A percentile compares a stretch with the other conserved stretches of the same genome.
These are phyloP conservation scores for Plecotus auritus DNA, from an alignment of 2,113 vertebrate species.

Conservation along the genomic window DNA sequence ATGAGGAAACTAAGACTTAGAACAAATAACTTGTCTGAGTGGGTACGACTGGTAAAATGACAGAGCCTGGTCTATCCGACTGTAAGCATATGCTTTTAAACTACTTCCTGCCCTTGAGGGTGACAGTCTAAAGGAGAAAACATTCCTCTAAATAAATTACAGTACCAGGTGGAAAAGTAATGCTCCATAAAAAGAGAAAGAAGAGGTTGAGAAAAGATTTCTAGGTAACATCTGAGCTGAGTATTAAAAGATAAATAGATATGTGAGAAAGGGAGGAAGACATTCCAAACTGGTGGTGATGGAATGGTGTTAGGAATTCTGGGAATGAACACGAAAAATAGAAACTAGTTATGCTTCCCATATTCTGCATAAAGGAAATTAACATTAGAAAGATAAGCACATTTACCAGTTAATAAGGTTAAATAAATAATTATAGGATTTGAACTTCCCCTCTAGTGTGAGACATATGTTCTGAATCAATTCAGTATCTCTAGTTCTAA, in stretches of 20 bases:
- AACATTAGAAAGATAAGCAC: not conserved
- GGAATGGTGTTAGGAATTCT: not conserved
- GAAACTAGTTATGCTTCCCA: not conserved
- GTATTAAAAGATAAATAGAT: not conserved
- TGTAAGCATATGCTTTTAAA: not conserved
- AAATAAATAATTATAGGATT: conserved; percentile 16
- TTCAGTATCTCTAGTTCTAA: not conserved
- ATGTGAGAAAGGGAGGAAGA: not conserved
- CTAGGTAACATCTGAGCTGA: not conserved
- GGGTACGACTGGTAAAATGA: not conserved
- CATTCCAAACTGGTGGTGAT: not conserved
- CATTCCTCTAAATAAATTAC: not conserved
- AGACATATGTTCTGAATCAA: not conserved
- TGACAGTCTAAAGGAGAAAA: not conserved
- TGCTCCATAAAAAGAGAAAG: not conserved
- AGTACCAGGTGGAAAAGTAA: not conserved
- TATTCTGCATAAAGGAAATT: not conserved
- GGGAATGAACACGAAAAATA: not conserved
- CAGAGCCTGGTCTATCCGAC: not conserved
- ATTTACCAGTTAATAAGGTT: not conserved
- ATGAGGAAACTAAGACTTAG: not conserved
- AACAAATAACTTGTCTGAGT: not conserved
- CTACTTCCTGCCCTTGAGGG: not conserved
- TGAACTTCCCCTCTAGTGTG: not conserved
- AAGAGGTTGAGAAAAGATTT: not conserved